Evolutionary conservation across 2,113 vertebrate genomes (phyloP).

Genomic region (Oreochromis aureus): DNA sequence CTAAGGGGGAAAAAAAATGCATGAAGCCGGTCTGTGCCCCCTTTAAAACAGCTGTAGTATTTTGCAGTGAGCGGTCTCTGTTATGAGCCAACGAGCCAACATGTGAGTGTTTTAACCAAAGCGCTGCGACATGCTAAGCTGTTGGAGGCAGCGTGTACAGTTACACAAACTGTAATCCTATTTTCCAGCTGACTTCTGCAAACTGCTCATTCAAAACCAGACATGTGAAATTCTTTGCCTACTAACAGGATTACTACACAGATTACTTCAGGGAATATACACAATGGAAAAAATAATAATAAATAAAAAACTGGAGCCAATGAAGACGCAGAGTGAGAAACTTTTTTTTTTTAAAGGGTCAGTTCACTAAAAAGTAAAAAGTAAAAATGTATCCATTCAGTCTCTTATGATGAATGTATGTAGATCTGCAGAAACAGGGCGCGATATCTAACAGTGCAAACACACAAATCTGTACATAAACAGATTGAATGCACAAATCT

Average conservation of each 20-base stretch:
- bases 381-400: not conserved
- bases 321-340: not conserved
- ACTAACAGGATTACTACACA: not conserved
- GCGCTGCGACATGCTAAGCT: not conserved
- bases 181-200: conserved; percentile 14
- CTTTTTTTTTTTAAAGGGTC: not conserved
- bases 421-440: not conserved
- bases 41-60: not conserved
- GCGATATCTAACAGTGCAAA: not conserved
- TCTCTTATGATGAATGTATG: not conserved
- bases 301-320: not conserved
- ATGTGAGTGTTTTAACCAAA: conserved; percentile 20
- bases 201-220: not conserved
- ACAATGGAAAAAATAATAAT: not conserved
- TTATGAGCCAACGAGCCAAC: conserved; percentile 3
- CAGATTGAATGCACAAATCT: not conserved
- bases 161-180: conserved; percentile 45
- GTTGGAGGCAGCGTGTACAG: not conserved
- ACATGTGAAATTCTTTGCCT: not conserved
- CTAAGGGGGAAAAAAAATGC: not conserved
- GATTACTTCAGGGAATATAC: not conserved
- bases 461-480: not conserved
- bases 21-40: not conserved
- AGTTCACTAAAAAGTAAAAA: not conserved
- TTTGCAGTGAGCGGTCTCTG: not conserved